Conservation (phyloP, 2,113 vertebrate genomes). For the Neodontobutis hainanensis region DNA sequence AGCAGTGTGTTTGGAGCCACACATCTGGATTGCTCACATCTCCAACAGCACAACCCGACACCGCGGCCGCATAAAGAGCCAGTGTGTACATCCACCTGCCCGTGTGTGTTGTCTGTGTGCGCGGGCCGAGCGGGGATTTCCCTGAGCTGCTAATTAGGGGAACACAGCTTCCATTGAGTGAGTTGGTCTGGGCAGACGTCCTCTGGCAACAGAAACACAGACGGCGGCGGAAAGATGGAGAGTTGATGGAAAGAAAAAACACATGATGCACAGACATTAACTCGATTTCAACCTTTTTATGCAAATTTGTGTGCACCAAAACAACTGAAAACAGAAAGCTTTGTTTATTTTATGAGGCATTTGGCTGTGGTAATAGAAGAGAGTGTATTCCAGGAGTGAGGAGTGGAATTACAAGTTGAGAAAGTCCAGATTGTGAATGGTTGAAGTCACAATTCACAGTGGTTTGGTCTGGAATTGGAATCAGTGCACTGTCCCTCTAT, state of each 20-base stretch:
- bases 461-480: no score
- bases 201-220: slow-evolving; percentile 51
- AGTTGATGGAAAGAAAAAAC: slow-evolving; percentile 56
- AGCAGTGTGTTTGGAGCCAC: slow-evolving; percentile 36
- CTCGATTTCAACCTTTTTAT: neutral
- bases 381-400: neutral
- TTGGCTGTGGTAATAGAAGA: neutral
- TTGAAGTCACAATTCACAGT: neutral
- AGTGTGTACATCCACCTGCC: slow-evolving; percentile 32
- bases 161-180: slow-evolving; percentile 64
- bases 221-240: slow-evolving; percentile 59
- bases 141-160: slow-evolving; percentile 56
- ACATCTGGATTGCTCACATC: slow-evolving; percentile 52
- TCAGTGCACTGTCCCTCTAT: no score
- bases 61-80: slow-evolving; percentile 7
- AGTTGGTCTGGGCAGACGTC: slow-evolving; percentile 38
- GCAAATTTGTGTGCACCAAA: neutral
- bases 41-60: slow-evolving; percentile 34
- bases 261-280: slow-evolving; percentile 10
- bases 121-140: slow-evolving; percentile 50
- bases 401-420: no score
- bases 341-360: neutral
- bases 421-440: neutral
- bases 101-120: slow-evolving; percentile 4
- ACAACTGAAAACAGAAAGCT: neutral